These are phyloP conservation scores for Macrotrachela quadricornifera DNA, from an alignment of 1,140 invertebrate genomes.

Conservation along the genomic window DNA sequence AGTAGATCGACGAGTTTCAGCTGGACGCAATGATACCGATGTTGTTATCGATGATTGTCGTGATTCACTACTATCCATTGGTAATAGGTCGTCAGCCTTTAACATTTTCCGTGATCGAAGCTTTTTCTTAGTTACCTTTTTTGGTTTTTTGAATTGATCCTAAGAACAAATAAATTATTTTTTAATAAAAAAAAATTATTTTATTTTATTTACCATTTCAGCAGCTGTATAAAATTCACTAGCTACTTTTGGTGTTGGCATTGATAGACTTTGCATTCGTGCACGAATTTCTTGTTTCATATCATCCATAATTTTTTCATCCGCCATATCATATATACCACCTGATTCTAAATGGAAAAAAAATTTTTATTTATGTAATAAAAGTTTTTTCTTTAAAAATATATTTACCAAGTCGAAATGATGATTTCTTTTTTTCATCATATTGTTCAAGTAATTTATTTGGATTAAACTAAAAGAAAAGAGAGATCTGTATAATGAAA, in stretches of 20 bases:
- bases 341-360: slow-evolving; percentile 12
- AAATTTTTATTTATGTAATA: background rate
- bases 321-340: slow-evolving; percentile 20
- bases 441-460: slow-evolving; percentile 67
- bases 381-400: background rate
- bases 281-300: slow-evolving; percentile 24
- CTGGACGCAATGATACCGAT: no score
- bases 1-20: no score
- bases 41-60: no score
- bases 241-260: slow-evolving; percentile 39
- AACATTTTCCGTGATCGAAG: slow-evolving; percentile 33
- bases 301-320: slow-evolving; percentile 24
- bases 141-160: slow-evolving; percentile 72
- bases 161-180: slow-evolving; percentile 9
- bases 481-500: no score
- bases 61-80: slow-evolving; percentile 15
- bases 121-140: slow-evolving; percentile 45
- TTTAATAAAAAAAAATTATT: no score
- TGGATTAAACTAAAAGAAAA: slow-evolving; percentile 31
- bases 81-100: slow-evolving; percentile 38
- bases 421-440: slow-evolving; percentile 48
- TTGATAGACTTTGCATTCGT: slow-evolving; percentile 16
- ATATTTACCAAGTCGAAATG: slow-evolving; percentile 50
- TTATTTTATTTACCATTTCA: slow-evolving; percentile 38
- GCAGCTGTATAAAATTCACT: slow-evolving; percentile 66